phyloP scores from a whole-genome alignment of 1,140 invertebrate species.

The Trichogramma pretiosum region DNA sequence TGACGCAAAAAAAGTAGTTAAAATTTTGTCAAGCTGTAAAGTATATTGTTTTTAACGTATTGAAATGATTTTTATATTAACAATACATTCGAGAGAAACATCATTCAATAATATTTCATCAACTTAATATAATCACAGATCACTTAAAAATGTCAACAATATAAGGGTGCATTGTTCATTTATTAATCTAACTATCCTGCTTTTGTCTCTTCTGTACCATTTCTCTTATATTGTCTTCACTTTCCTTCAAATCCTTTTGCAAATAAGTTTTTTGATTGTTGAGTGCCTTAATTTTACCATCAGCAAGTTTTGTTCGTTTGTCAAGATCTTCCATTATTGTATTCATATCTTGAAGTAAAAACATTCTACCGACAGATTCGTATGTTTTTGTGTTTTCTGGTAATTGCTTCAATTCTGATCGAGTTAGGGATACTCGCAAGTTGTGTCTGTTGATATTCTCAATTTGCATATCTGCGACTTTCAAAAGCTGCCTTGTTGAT shows the following conservation, averaged over 20 bases:
- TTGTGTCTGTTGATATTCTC: constrained; percentile 59
- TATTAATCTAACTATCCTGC: constrained; percentile 25
- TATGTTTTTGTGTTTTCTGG: constrained; percentile 59
- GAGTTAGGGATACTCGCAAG: constrained; percentile 63
- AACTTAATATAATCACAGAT: no score
- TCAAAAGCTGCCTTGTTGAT: constrained; percentile 70
- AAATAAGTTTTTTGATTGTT: constrained; percentile 69
- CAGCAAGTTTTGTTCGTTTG: constrained; percentile 50
- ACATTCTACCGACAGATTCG: constrained; percentile 77
- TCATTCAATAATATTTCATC: no score
- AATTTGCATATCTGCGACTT: constrained; percentile 71
- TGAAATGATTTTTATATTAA: no score
- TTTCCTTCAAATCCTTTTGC: constrained; percentile 71
- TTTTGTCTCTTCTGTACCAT: constrained; percentile 60
- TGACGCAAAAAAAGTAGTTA: no score
- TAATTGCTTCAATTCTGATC: constrained; percentile 49
- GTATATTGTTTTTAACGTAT: no score
- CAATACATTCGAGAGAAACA: no score
- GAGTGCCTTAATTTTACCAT: constrained; percentile 64
- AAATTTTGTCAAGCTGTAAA: no score
- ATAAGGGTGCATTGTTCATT: no score
- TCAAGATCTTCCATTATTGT: constrained; percentile 58
- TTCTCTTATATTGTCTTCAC: constrained; percentile 76
- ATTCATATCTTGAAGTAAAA: constrained; percentile 60
- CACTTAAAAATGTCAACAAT: no score